Conservation (phyloP, 1,140 invertebrate species). For the Zaprionus nigranus region DNA sequence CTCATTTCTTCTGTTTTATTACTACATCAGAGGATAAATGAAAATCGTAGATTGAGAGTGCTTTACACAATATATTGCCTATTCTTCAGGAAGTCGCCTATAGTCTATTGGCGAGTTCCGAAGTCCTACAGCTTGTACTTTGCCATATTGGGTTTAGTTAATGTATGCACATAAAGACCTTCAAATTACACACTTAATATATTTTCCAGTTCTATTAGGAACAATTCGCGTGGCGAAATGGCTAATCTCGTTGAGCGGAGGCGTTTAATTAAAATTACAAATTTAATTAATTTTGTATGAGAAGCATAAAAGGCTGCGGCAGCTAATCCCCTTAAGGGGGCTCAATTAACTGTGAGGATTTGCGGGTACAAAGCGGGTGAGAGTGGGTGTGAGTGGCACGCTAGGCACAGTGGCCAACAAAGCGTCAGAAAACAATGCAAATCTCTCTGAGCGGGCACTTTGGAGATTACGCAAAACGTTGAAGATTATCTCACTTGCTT, state of each 20-base stretch:
- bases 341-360: conserved; percentile 69
- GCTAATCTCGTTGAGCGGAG: conserved; percentile 1
- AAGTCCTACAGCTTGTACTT: conserved; percentile 32
- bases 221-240: neutral
- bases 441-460: neutral
- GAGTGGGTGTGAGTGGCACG: neutral
- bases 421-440: conserved; percentile 33
- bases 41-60: too few species aligned
- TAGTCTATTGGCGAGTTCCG: conserved; percentile 8
- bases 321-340: conserved; percentile 50
- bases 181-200: too few species aligned
- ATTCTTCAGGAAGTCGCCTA: neutral
- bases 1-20: too few species aligned
- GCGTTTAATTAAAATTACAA: conserved; percentile 54
- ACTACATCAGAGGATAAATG: too few species aligned
- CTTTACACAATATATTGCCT: neutral
- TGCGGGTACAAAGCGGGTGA: conserved; percentile 1
- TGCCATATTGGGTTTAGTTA: conserved; percentile 15
- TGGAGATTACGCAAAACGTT: neutral
- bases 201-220: neutral
- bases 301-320: conserved; percentile 3
- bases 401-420: neutral
- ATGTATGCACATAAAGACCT: conserved; percentile 20
- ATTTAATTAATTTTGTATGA: conserved; percentile 57
- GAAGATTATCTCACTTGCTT: neutral